phyloP scores from a whole-genome alignment of 2,888 invertebrate genomes.

The Leptinotarsa juncta region DNA sequence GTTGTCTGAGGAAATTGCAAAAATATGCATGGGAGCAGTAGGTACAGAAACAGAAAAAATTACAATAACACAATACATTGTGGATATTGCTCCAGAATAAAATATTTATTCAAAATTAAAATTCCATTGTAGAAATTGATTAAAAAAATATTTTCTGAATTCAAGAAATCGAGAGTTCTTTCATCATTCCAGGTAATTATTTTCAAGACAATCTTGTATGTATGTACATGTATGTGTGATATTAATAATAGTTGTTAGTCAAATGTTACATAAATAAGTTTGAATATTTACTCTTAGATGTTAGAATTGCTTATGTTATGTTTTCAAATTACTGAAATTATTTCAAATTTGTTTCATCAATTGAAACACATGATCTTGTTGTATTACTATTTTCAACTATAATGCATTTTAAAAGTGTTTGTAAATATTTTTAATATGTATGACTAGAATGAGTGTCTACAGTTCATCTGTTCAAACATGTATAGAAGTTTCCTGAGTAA shows the following conservation, averaged over 20 bases:
- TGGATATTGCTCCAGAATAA: too few relatives aligned
- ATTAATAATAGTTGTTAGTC: conserved; percentile 4
- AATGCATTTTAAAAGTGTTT: neutral
- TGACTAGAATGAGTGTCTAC: neutral
- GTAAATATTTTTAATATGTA: neutral
- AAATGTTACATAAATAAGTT: neutral
- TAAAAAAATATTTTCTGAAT: too few relatives aligned
- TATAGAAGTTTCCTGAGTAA: neutral
- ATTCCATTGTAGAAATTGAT: too few relatives aligned
- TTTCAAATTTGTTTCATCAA: neutral
- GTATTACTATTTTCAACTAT: neutral
- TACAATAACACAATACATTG: too few relatives aligned
- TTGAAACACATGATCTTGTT: neutral
- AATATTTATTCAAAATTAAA: too few relatives aligned
- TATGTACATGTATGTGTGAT: neutral
- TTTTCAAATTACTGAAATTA: neutral
- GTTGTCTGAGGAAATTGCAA: neutral
- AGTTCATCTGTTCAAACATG: neutral
- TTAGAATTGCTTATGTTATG: neutral
- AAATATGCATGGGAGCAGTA: too few relatives aligned
- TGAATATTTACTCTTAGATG: neutral
- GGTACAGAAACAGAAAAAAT: too few relatives aligned
- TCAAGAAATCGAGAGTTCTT: neutral
- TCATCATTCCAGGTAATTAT: neutral
- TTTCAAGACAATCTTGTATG: neutral